Percentiles rank a stretch among this genome's conserved stretches.
Conservation (phyloP, 2,797 vertebrate genomes). For the Smutsia temminckii region DNA sequence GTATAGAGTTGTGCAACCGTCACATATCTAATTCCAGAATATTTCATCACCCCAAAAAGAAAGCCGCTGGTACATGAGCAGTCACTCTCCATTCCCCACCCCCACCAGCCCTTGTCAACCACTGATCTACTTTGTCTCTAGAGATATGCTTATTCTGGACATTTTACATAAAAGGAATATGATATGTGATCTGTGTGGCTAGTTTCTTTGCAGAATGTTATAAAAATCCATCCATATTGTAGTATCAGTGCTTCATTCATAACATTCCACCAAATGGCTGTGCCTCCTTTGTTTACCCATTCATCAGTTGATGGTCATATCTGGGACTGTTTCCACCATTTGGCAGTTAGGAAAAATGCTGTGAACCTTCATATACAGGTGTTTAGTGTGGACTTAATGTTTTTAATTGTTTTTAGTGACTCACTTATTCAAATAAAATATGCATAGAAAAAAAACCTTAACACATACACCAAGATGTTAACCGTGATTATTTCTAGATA, state of each 20-base stretch:
- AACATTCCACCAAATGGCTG: not conserved
- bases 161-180: not conserved
- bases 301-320: not conserved
- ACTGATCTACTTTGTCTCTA: not conserved
- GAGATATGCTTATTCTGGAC: not conserved
- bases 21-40: not conserved
- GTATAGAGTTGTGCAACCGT: not conserved
- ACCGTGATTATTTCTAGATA: not conserved
- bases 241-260: not conserved
- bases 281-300: not conserved
- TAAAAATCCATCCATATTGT: not conserved
- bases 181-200: not conserved
- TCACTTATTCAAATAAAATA: conserved; percentile 49
- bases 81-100: not conserved
- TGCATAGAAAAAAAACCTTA: not conserved
- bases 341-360: not conserved
- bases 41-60: not conserved
- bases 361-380: not conserved
- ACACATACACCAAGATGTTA: not conserved
- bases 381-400: not conserved
- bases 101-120: not conserved
- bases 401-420: not conserved
- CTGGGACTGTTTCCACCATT: not conserved
- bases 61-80: not conserved
- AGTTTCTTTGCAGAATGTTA: not conserved